Conservation (phyloP, 1,140 invertebrate species). For the Caerostris darwini region DNA sequence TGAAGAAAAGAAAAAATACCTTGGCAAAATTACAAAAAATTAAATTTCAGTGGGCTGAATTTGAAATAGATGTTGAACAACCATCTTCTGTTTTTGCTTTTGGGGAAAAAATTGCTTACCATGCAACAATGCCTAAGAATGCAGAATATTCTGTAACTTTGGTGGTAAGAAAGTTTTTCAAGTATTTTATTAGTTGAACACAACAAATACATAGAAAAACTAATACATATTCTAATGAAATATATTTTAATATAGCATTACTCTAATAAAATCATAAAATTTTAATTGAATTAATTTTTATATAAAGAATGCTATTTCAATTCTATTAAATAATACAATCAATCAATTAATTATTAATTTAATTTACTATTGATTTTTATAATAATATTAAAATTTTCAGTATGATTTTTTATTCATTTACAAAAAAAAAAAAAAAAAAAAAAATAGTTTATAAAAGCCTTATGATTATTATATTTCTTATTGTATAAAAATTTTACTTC, state of each 20-base stretch:
- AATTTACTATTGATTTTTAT: no score
- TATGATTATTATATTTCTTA: no score
- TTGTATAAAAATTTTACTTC: no score
- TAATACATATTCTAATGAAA: not conserved
- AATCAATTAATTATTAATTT: no score
- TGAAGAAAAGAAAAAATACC: conserved; percentile 60
- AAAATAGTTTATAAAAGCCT: no score
- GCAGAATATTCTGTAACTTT: conserved; percentile 63
- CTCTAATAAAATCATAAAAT: not conserved
- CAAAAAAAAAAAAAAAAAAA: no score
- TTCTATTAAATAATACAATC: no score
- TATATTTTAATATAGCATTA: not conserved
- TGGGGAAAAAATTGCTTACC: conserved; percentile 73
- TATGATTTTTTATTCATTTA: no score
- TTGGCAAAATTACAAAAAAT: not conserved
- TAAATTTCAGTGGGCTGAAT: conserved; percentile 69
- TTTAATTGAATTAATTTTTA: no score
- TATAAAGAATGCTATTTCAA: no score
- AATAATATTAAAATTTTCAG: no score
- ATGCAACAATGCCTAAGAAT: conserved; percentile 69
- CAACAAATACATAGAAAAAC: not conserved
- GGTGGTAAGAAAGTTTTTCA: conserved; percentile 47
- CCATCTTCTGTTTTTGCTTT: conserved; percentile 70
- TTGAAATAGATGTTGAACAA: conserved; percentile 67
- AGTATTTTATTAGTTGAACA: no score